Percentiles rank a stretch among this genome's conserved stretches.
These are phyloP conservation scores for Diplodus sargus DNA, from an alignment of 2,797 vertebrate species.

Conservation along the genomic window DNA sequence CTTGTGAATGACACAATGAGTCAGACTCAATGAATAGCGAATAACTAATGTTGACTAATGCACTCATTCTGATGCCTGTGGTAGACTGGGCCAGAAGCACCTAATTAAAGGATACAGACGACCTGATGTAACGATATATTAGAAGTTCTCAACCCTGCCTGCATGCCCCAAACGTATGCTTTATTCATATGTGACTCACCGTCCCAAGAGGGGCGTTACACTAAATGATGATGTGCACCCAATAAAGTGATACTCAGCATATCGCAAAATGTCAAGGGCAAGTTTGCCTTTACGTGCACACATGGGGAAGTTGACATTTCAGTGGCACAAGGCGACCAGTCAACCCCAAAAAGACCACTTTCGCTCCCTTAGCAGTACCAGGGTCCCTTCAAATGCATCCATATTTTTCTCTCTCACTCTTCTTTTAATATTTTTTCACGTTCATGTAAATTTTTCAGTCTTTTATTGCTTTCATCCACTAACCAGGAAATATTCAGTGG, in stretches of 20 bases:
- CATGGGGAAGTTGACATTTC: constrained; percentile 57
- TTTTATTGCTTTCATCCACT: too few species aligned
- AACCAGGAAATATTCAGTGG: too few species aligned
- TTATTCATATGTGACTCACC: constrained; percentile 34
- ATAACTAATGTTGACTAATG: constrained; percentile 8
- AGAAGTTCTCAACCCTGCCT: background rate
- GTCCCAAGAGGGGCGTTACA: constrained; percentile 41
- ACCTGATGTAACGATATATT: constrained; percentile 1
- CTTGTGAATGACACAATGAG: background rate
- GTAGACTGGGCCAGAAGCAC: background rate
- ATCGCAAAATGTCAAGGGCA: constrained; percentile 73
- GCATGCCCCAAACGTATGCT: constrained; percentile 12
- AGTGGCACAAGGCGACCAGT: constrained; percentile 27
- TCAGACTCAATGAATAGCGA: constrained; percentile 7
- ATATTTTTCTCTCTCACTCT: background rate
- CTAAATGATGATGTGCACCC: constrained; percentile 57
- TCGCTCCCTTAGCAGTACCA: constrained; percentile 27
- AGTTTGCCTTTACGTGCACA: constrained; percentile 55
- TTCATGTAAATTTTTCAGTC: background rate
- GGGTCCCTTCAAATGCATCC: background rate
- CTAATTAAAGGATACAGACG: constrained; percentile 3
- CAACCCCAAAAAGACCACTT: constrained; percentile 19
- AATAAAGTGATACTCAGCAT: constrained; percentile 58
- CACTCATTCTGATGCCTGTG: background rate
- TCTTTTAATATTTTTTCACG: background rate